Percentiles rank a stretch among this genome's conserved stretches.
Conservation (phyloP, 1,140 invertebrate genomes). For the Macrocentrus cingulum region DNA sequence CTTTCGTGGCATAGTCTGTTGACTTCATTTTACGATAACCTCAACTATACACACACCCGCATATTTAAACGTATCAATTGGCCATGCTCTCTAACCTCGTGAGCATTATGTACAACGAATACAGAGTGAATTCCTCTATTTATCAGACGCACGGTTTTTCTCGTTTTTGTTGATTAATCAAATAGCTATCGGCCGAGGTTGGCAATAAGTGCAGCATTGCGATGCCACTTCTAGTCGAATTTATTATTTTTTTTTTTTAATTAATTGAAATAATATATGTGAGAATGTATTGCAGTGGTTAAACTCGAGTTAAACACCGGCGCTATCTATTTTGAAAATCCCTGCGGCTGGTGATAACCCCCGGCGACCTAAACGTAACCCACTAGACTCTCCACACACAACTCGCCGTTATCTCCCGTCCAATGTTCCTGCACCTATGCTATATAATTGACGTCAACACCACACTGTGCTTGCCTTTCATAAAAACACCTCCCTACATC, state of each 20-base stretch:
- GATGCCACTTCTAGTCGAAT: too few species aligned
- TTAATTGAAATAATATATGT: too few species aligned
- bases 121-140: background rate
- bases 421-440: conserved; percentile 43
- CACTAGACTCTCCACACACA: conserved; percentile 40
- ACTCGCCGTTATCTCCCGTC: conserved; percentile 43
- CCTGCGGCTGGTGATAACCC: conserved; percentile 51
- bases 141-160: too few species aligned
- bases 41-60: conserved; percentile 5
- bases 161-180: too few species aligned
- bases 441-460: conserved; percentile 58
- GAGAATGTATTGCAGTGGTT: too few species aligned
- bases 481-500: conserved; percentile 59
- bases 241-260: too few species aligned
- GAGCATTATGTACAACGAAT: conserved; percentile 1
- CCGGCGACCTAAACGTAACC: conserved; percentile 50
- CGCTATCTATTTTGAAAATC: conserved; percentile 52
- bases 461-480: conserved; percentile 56
- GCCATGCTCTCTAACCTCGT: conserved; percentile 21
- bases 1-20: too few species aligned
- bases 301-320: background rate
- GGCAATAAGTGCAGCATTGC: too few species aligned
- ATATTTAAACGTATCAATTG: conserved; percentile 24
- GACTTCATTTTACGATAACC: too few species aligned
- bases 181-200: too few species aligned